Conservation (phyloP, 2,888 invertebrate species). For the Athalia circularis region DNA sequence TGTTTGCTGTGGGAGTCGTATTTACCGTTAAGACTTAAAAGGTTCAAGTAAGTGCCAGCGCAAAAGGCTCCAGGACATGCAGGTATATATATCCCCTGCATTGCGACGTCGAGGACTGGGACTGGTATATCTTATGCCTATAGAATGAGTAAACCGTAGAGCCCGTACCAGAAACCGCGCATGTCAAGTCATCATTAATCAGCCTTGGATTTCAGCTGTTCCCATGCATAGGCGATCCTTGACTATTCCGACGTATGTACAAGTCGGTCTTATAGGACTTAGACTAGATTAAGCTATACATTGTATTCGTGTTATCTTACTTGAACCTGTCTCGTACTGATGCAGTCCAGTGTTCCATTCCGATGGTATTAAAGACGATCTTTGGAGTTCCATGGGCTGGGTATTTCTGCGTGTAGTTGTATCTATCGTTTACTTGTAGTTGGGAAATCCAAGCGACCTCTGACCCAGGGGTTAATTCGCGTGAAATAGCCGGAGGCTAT, state of each 20-base stretch:
- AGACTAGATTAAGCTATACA: constrained; percentile 39
- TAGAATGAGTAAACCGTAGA: neutral
- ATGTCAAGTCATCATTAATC: constrained; percentile 49
- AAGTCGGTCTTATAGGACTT: constrained; percentile 24
- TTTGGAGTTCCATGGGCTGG: neutral
- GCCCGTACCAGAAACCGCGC: constrained; percentile 32
- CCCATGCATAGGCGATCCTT: constrained; percentile 37
- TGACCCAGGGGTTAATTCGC: constrained; percentile 39
- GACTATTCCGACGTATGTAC: constrained; percentile 8
- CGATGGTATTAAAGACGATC: constrained; percentile 7
- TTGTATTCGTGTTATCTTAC: constrained; percentile 28
- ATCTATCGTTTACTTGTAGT: constrained; percentile 22
- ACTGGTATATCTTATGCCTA: neutral
- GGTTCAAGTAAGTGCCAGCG: constrained; percentile 40
- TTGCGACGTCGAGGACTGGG: constrained; percentile 14
- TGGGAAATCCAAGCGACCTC: constrained; percentile 20
- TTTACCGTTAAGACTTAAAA: constrained; percentile 47
- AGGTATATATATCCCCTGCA: constrained; percentile 32
- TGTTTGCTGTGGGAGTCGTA: constrained; percentile 47
- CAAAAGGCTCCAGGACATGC: constrained; percentile 40
- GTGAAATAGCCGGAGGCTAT: constrained; percentile 37
- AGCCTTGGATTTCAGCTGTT: constrained; percentile 48
- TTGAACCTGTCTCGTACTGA: constrained; percentile 12
- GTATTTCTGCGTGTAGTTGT: neutral
- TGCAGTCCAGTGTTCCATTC: neutral